phyloP scores from a whole-genome alignment of 2,113 vertebrate species.

The Capreolus pygargus region DNA sequence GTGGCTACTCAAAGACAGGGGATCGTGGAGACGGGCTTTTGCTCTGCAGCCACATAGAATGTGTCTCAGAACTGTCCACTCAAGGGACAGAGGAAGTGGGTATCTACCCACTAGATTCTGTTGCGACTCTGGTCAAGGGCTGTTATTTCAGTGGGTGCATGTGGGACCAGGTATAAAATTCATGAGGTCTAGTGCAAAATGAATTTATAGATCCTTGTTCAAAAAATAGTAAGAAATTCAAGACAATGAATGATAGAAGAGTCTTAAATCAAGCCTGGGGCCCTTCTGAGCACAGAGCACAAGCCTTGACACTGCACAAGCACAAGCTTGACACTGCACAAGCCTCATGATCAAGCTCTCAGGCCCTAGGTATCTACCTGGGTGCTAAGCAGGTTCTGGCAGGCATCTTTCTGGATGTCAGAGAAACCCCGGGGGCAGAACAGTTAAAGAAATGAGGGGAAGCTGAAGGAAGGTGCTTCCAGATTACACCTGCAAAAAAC shows the following conservation, averaged over 20 bases:
- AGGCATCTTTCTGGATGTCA: neutral
- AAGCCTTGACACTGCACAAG: neutral
- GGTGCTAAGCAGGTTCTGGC: neutral
- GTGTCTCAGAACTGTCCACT: neutral
- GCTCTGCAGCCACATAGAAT: neutral
- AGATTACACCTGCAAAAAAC: neutral
- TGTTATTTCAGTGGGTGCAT: neutral
- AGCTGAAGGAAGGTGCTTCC: neutral
- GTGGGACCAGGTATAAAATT: neutral
- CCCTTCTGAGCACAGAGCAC: neutral
- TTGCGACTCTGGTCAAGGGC: neutral
- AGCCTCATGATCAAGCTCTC: neutral
- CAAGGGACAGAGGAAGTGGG: neutral
- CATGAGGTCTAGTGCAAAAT: neutral
- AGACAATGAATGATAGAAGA: neutral
- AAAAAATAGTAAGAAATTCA: neutral
- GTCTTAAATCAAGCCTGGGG: neutral
- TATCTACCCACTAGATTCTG: neutral
- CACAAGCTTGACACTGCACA: no score
- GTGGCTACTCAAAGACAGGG: neutral
- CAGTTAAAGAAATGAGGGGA: neutral
- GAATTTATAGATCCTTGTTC: neutral
- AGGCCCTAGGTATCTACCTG: neutral
- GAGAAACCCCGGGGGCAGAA: no score
- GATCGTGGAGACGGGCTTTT: fast-evolving